Evolutionary conservation across 2,888 invertebrate species (phyloP).

Genomic region (Athetis lepigone): DNA sequence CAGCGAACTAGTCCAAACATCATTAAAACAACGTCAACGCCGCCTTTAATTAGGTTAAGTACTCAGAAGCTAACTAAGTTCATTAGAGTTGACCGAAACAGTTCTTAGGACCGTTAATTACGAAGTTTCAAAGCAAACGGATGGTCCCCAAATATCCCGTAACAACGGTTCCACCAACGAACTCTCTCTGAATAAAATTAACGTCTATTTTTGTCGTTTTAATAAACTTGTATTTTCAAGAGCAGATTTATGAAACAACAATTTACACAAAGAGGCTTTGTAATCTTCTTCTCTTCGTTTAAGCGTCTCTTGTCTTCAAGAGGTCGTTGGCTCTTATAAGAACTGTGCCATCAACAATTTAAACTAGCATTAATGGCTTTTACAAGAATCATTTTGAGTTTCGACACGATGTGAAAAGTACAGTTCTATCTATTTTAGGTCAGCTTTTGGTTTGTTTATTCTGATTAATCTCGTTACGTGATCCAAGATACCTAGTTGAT

Average conservation of each 20-base stretch:
- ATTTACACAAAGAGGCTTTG: slow-evolving; percentile 23
- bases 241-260: slow-evolving; percentile 32
- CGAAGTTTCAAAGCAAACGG: slow-evolving; percentile 53
- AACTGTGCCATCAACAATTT: neutral
- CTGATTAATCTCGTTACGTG: no score
- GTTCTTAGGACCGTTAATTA: slow-evolving; percentile 50
- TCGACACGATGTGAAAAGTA: no score
- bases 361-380: no score
- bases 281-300: slow-evolving; percentile 8
- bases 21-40: slow-evolving; percentile 15
- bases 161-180: slow-evolving; percentile 28
- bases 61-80: slow-evolving; percentile 44
- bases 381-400: no score
- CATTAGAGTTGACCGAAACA: slow-evolving; percentile 41
- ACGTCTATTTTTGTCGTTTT: slow-evolving; percentile 37
- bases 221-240: slow-evolving; percentile 38
- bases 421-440: no score
- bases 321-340: neutral
- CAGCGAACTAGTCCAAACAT: slow-evolving; percentile 2
- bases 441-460: no score
- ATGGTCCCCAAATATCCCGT: slow-evolving; percentile 26
- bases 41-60: slow-evolving; percentile 36
- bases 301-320: neutral
- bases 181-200: slow-evolving; percentile 28
- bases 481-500: no score